Percentiles rank a stretch among this genome's conserved stretches.
phyloP scores from a whole-genome alignment of 1,140 invertebrate genomes.

The Telenomus remus region DNA sequence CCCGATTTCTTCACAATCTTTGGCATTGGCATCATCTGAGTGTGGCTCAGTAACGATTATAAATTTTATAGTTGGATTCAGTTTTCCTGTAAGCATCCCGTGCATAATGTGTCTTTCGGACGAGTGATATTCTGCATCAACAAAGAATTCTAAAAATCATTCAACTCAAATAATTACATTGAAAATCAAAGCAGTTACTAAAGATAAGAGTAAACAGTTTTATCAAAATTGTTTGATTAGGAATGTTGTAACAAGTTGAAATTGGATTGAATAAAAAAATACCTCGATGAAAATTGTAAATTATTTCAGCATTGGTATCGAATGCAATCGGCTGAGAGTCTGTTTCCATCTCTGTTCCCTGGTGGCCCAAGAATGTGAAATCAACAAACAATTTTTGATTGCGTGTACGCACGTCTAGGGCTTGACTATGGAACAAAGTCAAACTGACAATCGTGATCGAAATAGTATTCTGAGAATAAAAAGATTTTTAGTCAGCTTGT shows the following conservation, averaged over 20 bases:
- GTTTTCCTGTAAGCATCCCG: slow-evolving; percentile 58
- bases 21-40: slow-evolving; percentile 56
- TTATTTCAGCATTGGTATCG: slow-evolving; percentile 35
- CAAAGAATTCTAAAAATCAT: slow-evolving; percentile 58
- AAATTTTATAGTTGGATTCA: slow-evolving; percentile 64
- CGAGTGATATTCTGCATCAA: slow-evolving; percentile 56
- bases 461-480: slow-evolving; percentile 26
- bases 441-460: slow-evolving; percentile 58
- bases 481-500: too few species aligned
- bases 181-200: too few species aligned
- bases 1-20: slow-evolving; percentile 69
- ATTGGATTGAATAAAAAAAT: slow-evolving; percentile 3
- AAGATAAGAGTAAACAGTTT: too few species aligned
- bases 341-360: slow-evolving; percentile 62
- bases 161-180: too few species aligned
- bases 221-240: too few species aligned
- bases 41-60: slow-evolving; percentile 65
- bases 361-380: slow-evolving; percentile 60
- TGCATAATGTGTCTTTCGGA: slow-evolving; percentile 56
- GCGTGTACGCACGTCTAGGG: slow-evolving; percentile 27
- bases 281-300: slow-evolving; percentile 61
- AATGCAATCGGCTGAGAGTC: slow-evolving; percentile 46
- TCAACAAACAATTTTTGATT: slow-evolving; percentile 59
- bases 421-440: slow-evolving; percentile 49
- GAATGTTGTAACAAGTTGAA: neutral